Base-by-base conservation (phyloP, 2,113 vertebrate species). In the Austrofundulus limnaeus region DNA sequence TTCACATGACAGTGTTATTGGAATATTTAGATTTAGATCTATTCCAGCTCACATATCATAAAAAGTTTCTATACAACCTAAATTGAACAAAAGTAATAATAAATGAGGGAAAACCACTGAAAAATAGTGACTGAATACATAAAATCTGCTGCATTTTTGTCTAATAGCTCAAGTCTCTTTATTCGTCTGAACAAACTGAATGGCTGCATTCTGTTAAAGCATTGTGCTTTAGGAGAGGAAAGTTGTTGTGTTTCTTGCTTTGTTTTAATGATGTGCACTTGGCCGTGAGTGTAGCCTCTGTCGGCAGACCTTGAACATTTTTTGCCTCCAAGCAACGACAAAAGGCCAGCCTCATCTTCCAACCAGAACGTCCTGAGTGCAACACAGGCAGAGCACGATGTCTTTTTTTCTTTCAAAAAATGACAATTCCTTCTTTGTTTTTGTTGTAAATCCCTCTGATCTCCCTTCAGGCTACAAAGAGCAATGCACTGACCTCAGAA, bases 371-470 rank as follows among this genome's bases (percentile, higher is more conserved):
- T 37, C 46, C 42, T 15, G 45, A 67, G 56, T 55, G 55, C 52
- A 66, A 24, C 61, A 24, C 37, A n/a, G 61, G 47, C 21, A 24
- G 34, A 72, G 69, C 3, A n/a, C 72, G 61, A 0, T 54, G 31
- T 43, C 80, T 58, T 63, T 13, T 76, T 61, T 2, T 61, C 38
- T 42, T 53, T 43, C 19, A 47, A 51, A 7, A 69, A 79, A 66
- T 34, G 28, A 41, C 57, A 41, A 41, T 66, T 68, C 76, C 72
- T 58, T 62, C 28, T 47, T 49, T 70, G 13, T 45, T 67, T 60
- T 68, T 37, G 24, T 45, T 73, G 23, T 39, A 68, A 70, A 62
- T 72, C 66, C 47, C 13, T 52, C 50, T 57, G 2, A 21, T 61
- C 61, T 73, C 59, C 61, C 63, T 46, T 5, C 52, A 56, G 55